Evolutionary conservation across 2,888 invertebrate genomes (phyloP).

Genomic region (Eremobia ochroleuca): DNA sequence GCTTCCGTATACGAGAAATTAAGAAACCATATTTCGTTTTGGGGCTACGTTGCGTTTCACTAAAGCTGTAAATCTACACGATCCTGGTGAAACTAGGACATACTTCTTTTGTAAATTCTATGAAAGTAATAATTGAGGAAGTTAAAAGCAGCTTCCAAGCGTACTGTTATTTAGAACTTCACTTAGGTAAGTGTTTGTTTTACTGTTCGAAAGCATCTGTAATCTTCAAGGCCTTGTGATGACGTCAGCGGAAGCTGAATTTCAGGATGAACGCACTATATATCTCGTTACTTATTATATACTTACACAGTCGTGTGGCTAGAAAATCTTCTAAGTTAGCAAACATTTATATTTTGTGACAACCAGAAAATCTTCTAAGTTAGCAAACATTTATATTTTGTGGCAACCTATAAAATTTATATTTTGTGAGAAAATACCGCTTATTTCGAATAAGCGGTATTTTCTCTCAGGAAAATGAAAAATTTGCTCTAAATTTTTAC

Average conservation of each 20-base stretch:
- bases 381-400: too few relatives aligned
- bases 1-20: not conserved
- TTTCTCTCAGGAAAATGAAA: too few relatives aligned
- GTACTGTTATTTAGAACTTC: conserved; percentile 10
- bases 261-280: not conserved
- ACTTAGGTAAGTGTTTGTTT: not conserved
- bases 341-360: too few relatives aligned
- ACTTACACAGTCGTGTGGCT: not conserved
- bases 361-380: too few relatives aligned
- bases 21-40: not conserved
- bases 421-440: too few relatives aligned
- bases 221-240: not conserved
- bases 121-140: conserved; percentile 21
- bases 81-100: not conserved
- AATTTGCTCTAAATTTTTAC: not conserved
- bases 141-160: not conserved
- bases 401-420: too few relatives aligned
- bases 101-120: conserved; percentile 7
- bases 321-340: not conserved
- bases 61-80: not conserved
- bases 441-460: too few relatives aligned
- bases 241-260: conserved; percentile 1
- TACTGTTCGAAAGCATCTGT: not conserved
- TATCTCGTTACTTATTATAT: not conserved
- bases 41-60: conserved; percentile 1